phyloP scores from a whole-genome alignment of 2,888 invertebrate genomes.

The Augochlorella aurata region DNA sequence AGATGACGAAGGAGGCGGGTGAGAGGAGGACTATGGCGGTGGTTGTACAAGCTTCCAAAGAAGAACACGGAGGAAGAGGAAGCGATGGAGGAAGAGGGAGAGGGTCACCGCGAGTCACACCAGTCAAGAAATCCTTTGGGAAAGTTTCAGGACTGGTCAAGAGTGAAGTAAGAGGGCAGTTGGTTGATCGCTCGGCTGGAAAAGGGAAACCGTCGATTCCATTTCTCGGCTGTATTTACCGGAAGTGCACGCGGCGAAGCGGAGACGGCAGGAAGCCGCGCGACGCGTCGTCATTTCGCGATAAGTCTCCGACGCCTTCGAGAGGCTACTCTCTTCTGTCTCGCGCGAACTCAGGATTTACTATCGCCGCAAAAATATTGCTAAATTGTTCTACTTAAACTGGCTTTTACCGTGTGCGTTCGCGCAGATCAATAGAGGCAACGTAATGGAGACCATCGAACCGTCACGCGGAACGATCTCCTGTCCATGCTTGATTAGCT shows the following conservation, averaged over 20 bases:
- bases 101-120: constrained; percentile 40
- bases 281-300: not conserved
- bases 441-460: no score
- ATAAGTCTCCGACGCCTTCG: not conserved
- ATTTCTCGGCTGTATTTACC: constrained; percentile 54
- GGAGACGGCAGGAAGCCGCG: not conserved
- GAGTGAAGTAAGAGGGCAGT: constrained; percentile 68
- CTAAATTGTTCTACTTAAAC: no score
- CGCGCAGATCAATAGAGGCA: no score
- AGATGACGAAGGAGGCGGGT: not conserved
- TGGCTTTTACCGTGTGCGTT: no score
- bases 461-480: no score
- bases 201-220: constrained; percentile 69
- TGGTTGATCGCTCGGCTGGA: constrained; percentile 70
- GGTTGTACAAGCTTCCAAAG: constrained; percentile 33
- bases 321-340: not conserved
- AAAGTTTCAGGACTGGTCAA: constrained; percentile 68
- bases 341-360: not conserved
- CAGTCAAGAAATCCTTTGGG: constrained; percentile 51
- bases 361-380: no score
- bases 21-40: not conserved
- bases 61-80: constrained; percentile 31
- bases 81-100: constrained; percentile 27
- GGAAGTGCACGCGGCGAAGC: constrained; percentile 36
- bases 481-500: no score